phyloP scores from a whole-genome alignment of 2,113 vertebrate species.

The Terrapene triunguis region DNA sequence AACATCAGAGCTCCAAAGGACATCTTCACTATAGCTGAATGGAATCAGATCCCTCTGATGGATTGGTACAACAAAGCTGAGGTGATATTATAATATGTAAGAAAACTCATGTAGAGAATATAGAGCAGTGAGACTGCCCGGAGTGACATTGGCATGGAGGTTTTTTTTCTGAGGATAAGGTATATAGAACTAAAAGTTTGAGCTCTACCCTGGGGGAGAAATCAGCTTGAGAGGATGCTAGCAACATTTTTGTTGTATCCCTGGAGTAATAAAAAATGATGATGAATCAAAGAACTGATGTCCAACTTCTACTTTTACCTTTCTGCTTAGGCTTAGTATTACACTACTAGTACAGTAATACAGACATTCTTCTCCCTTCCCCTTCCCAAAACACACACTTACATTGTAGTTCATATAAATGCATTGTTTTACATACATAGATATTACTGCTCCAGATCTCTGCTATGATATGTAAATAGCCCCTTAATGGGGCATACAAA shows the following conservation, averaged over 20 bases:
- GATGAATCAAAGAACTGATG: background rate
- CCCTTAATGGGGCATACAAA: too few species aligned
- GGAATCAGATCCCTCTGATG: background rate
- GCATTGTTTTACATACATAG: background rate
- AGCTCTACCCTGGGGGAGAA: background rate
- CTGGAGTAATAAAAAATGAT: background rate
- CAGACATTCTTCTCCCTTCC: background rate
- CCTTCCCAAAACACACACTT: background rate
- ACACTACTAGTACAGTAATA: background rate
- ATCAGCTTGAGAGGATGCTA: background rate
- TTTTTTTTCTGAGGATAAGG: background rate
- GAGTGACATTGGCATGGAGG: background rate
- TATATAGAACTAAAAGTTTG: background rate
- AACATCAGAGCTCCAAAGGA: background rate
- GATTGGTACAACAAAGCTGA: background rate
- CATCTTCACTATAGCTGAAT: background rate
- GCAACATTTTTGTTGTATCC: background rate
- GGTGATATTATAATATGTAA: background rate
- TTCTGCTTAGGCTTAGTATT: background rate
- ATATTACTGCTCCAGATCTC: background rate
- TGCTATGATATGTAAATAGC: background rate
- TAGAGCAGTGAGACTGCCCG: background rate
- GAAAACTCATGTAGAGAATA: background rate
- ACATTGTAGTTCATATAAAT: too few species aligned
- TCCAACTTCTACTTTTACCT: background rate